A percentile compares a stretch with the other conserved stretches of the same genome.
These are phyloP conservation scores for Apamea monoglypha DNA, from an alignment of 2,888 invertebrate genomes.

Conservation along the genomic window DNA sequence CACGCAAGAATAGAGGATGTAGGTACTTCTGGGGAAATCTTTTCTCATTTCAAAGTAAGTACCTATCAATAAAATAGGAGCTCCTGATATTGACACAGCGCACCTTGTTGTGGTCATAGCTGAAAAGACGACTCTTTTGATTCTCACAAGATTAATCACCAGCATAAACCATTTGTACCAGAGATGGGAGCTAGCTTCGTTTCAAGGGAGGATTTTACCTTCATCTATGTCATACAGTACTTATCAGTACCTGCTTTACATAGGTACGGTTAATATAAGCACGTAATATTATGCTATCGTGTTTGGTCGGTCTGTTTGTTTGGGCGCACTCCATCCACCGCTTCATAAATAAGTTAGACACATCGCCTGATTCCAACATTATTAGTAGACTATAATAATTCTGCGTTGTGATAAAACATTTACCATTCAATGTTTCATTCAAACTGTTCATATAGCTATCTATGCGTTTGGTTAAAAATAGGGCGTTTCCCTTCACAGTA, in stretches of 20 bases:
- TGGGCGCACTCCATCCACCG: constrained; percentile 58
- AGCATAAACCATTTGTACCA: background rate
- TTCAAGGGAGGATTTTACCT: constrained; percentile 11
- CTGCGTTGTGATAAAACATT: constrained; percentile 39
- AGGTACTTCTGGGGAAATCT: background rate
- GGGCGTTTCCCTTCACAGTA: constrained; percentile 20
- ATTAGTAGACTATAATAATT: constrained; percentile 52
- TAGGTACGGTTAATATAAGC: constrained; percentile 10
- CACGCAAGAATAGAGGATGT: background rate
- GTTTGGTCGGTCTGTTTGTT: constrained; percentile 67
- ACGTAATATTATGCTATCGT: constrained; percentile 50
- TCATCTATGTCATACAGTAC: background rate
- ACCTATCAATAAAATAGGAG: background rate
- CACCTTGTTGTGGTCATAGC: background rate
- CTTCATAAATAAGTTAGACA: constrained; percentile 81
- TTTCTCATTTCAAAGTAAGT: background rate
- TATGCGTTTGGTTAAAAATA: constrained; percentile 23
- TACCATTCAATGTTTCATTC: constrained; percentile 22
- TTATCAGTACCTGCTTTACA: background rate
- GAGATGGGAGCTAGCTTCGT: background rate
- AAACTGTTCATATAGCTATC: constrained; percentile 19
- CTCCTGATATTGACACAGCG: background rate
- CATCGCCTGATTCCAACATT: constrained; percentile 69
- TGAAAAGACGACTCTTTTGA: background rate
- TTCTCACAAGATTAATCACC: background rate